Evolutionary conservation across 2,797 vertebrate species (phyloP).

Genomic region (Hemitrygon akajei): DNA sequence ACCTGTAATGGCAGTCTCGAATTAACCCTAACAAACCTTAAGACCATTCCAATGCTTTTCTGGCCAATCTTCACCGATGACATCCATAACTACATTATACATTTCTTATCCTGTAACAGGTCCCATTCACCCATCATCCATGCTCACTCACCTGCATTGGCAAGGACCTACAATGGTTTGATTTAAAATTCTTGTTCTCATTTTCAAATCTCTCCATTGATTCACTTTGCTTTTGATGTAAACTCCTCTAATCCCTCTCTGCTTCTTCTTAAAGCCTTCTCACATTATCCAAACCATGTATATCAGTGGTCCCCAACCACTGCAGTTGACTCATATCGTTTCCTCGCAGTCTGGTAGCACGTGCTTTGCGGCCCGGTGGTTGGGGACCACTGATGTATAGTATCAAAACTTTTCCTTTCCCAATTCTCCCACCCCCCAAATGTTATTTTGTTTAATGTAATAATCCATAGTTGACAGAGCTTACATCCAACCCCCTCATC

Average conservation of each 20-base stretch:
- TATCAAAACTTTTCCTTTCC: neutral
- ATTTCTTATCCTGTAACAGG: neutral
- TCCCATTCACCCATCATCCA: neutral
- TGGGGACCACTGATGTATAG: too few relatives aligned
- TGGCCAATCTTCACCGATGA: neutral
- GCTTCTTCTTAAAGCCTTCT: neutral
- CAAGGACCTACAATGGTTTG: neutral
- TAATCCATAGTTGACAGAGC: neutral
- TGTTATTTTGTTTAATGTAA: neutral
- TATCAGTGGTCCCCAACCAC: too few relatives aligned
- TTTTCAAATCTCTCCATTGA: neutral
- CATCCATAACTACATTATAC: neutral
- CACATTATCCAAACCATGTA: neutral
- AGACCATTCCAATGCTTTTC: neutral
- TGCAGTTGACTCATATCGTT: too few relatives aligned
- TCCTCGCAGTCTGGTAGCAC: too few relatives aligned
- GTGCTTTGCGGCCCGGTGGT: too few relatives aligned
- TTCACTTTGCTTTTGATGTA: neutral
- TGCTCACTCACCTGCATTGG: neutral
- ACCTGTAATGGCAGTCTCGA: too few relatives aligned
- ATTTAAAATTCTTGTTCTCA: neutral
- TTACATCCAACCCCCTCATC: neutral
- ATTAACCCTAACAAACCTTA: too few relatives aligned
- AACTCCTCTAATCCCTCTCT: neutral
- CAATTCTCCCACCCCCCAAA: neutral